Evolutionary conservation across 2,888 invertebrate species (phyloP), one percentile per base, ranked within the genome.

Genomic region (Aphodius sticticus): DNA sequence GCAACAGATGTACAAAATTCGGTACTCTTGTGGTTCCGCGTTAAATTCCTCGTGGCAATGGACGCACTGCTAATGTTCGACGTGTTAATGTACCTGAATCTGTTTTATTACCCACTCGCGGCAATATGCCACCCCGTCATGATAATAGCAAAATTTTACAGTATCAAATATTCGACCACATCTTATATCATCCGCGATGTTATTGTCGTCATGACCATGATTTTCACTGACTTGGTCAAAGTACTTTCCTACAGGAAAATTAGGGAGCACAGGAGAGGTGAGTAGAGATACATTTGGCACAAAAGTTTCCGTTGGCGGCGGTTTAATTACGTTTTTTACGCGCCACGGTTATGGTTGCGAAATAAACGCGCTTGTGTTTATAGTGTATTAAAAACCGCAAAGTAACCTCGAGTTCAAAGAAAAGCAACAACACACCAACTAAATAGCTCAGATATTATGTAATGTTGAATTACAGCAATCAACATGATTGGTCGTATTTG

Each of bases 11-110:
- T 53, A 53, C 53, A 12, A 53, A 9, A 9, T 53, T 53, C 53
- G 53, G 53, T 53, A 53, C 53, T 53, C 7, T 5, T 12, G 53
- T 53, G 53, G 53, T 53, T 53, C 53, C 7, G 53, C 53, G 53
- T 53, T 7, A 53, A 53, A 53, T 53, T 9, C 53, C 1, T 53
- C 12, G 53, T 53, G 53, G 12, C 70, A 16, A 85, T 85, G 84
- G 84, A 85, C 78, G 84, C 83, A 15, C 77, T 84, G 72, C 79
- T 85, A 79, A 83, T 84, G 78, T 85, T 85, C 74, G 84, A 85
- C 77, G 83, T 85, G 69, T 79, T 85, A 74, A 84, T 85, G 83
- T 85, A 85, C 76, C 79, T 85, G 53, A 85, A 85, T 75, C 78
- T 82, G 14, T 85, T 83, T 79, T 85, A 85, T 79, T 85, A 83